Base-by-base conservation (phyloP, 2,797 vertebrate genomes). In the Rhinella marina region DNA sequence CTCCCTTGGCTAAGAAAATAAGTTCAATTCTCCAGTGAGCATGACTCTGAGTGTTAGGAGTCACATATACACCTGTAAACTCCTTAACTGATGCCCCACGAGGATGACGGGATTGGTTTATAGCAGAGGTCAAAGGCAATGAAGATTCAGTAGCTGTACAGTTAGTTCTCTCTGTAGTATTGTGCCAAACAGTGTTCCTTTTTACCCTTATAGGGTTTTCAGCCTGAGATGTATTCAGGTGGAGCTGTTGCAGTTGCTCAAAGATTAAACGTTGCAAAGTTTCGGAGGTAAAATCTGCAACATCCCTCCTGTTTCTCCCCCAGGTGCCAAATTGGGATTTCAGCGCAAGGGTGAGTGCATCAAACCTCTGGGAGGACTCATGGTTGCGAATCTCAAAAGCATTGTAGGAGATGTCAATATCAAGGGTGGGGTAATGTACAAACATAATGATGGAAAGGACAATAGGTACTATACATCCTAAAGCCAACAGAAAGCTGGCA, bases 321-420 rank as follows among this genome's bases (percentile, higher is more conserved):
- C 97, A 99, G 0, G 97, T 97, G 6, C 97, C 97, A 82, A 99
- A 95, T 94, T 99, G 97, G 82, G 96, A 97, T 93, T 98, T 99
- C 27, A 99, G 95, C 2, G 98, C 97, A 50, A 98, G 92, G 86
- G 98, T 92, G 0, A 99, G 97, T 0, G 98, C 96, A 0, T 99
- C 98, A 0, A 99, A 99, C 57, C 97, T 97, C 93, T 97, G 96
- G 0, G 98, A 98, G 2, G 98, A 99, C 91, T 97, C 96, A 25
- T 99, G 98, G 93, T 98, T 98, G 90, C 97, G 97, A 86, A 99
- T 98, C 94, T 99, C 98, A 0, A 99, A 99, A 86, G 98, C 98
- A 0, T 97, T 98, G 95, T 99, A 99, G 86, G 98, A 99, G 90
- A 99, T 98, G 93, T 99, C 98, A 2, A 99, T 99, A 90, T 99